phyloP scores from a whole-genome alignment of 2,888 invertebrate genomes.

The Amphimallon solstitiale region DNA sequence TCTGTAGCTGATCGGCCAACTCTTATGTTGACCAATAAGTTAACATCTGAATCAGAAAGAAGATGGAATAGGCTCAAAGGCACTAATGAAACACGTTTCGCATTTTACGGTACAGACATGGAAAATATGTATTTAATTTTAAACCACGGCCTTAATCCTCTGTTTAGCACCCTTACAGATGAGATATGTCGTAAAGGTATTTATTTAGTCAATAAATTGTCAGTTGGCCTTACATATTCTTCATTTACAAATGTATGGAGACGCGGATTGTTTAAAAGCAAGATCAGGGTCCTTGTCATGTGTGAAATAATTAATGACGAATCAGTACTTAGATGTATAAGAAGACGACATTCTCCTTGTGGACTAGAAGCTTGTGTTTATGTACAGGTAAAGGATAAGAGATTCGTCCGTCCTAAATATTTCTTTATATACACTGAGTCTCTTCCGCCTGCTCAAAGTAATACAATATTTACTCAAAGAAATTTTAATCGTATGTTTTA shows the following conservation, averaged over 20 bases:
- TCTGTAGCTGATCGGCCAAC: slow-evolving; percentile 70
- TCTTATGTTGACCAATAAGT: slow-evolving; percentile 63
- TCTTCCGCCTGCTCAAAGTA: too few species aligned
- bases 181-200: slow-evolving; percentile 75
- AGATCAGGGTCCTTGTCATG: slow-evolving; percentile 80
- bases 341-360: slow-evolving; percentile 50
- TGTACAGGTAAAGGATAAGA: slow-evolving; percentile 80
- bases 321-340: slow-evolving; percentile 67
- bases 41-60: slow-evolving; percentile 62
- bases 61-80: slow-evolving; percentile 70
- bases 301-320: slow-evolving; percentile 83
- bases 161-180: slow-evolving; percentile 64
- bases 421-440: slow-evolving; percentile 78
- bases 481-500: too few species aligned
- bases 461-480: too few species aligned
- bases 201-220: slow-evolving; percentile 79
- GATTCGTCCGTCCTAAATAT: slow-evolving; percentile 79
- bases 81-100: slow-evolving; percentile 68
- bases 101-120: slow-evolving; percentile 83
- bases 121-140: slow-evolving; percentile 86
- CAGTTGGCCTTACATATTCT: slow-evolving; percentile 76
- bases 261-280: slow-evolving; percentile 78
- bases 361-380: slow-evolving; percentile 66
- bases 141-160: slow-evolving; percentile 80
- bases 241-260: slow-evolving; percentile 81